Conservation (phyloP, 2,113 vertebrate genomes). For the Nyctereutes procyonoides region DNA sequence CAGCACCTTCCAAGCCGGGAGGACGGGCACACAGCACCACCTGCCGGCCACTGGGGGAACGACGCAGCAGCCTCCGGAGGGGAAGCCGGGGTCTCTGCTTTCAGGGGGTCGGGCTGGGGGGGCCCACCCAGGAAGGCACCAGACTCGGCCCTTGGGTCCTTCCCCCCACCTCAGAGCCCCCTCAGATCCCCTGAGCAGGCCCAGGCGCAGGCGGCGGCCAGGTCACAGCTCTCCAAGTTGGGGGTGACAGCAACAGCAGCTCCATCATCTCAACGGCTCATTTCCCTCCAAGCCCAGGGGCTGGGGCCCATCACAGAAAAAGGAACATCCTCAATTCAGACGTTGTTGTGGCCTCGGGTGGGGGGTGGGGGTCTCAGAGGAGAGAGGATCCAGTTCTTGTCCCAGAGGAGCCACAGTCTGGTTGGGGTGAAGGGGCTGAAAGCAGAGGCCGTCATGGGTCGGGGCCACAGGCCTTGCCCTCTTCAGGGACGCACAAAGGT, state of each 20-base stretch:
- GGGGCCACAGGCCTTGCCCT: not conserved
- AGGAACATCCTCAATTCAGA: not conserved
- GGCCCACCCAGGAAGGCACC: not conserved
- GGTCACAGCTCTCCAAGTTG: not conserved
- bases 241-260: not conserved
- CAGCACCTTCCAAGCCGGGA: fast-evolving
- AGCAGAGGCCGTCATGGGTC: not conserved
- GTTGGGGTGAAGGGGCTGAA: not conserved
- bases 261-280: not conserved
- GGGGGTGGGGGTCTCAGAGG: not conserved
- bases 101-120: not conserved
- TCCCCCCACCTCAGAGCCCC: not conserved
- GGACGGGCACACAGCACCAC: conserved; percentile 37
- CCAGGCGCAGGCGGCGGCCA: not conserved
- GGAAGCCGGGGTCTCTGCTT: not conserved
- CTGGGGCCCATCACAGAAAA: not conserved
- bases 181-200: not conserved
- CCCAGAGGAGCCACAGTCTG: not conserved
- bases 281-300: not conserved
- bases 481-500: too few relatives aligned
- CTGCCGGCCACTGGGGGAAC: conserved; percentile 49
- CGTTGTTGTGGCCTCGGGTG: not conserved
- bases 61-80: fast-evolving
- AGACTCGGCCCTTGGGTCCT: not conserved
- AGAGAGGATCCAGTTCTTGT: not conserved